These are phyloP conservation scores for Oxyteleia sp. DNA, from an alignment of 2,888 invertebrate species.

Conservation along the genomic window DNA sequence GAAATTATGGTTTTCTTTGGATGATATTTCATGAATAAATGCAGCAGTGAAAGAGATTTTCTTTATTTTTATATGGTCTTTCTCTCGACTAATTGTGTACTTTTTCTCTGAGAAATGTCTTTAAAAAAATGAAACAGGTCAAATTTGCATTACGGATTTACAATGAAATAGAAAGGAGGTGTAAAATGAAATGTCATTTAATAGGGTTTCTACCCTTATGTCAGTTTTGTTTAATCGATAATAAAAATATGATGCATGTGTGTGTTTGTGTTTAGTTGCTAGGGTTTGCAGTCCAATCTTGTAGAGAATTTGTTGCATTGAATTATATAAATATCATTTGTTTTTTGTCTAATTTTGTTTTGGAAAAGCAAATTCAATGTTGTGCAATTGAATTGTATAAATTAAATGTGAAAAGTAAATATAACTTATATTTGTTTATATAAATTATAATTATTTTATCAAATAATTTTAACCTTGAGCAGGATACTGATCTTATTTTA, in stretches of 20 bases:
- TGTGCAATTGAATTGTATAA: too few species aligned
- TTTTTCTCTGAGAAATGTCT: neutral
- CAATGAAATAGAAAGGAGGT: neutral
- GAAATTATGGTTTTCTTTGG: neutral
- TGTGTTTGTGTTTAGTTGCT: conserved; percentile 9
- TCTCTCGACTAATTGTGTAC: neutral
- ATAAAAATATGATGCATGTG: too few species aligned
- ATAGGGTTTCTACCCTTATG: conserved; percentile 4
- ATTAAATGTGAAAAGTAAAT: too few species aligned
- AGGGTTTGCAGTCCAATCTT: neutral
- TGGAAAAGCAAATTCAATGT: too few species aligned
- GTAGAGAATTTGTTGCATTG: too few species aligned
- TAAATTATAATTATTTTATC: conserved; percentile 5
- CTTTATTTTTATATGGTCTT: conserved; percentile 25
- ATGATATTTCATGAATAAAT: neutral
- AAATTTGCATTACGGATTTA: neutral
- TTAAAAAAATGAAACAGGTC: neutral
- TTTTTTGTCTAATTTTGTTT: too few species aligned
- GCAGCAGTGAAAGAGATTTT: neutral
- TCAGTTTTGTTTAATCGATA: conserved; percentile 17
- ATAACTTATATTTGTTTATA: too few species aligned
- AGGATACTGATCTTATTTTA: too few species aligned
- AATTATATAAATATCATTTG: too few species aligned
- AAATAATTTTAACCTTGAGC: too few species aligned
- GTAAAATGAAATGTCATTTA: conserved; percentile 4